Conservation (phyloP, 1,140 invertebrate genomes). For the Anastatus disparis region DNA sequence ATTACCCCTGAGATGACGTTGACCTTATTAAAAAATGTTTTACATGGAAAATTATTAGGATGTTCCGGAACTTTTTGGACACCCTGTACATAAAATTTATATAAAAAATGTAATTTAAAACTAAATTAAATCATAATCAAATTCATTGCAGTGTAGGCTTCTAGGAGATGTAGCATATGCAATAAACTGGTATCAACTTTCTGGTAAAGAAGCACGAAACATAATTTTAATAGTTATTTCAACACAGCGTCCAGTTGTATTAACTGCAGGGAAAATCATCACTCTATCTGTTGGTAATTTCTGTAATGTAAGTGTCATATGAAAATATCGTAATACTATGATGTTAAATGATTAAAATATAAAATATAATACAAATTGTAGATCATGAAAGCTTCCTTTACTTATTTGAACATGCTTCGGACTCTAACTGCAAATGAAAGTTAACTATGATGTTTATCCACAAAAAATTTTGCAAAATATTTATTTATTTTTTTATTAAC, state of each 20-base stretch:
- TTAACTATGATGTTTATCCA: too few relatives aligned
- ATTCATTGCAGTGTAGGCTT: slow-evolving; percentile 20
- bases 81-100: too few relatives aligned
- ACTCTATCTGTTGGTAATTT: slow-evolving; percentile 28
- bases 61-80: too few relatives aligned
- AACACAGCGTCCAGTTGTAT: slow-evolving; percentile 7
- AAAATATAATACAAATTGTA: slow-evolving; percentile 20
- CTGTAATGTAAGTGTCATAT: slow-evolving; percentile 34
- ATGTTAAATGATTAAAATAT: background rate
- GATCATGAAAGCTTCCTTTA: slow-evolving; percentile 40
- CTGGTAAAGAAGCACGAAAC: background rate
- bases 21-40: too few relatives aligned
- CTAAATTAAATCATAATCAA: too few relatives aligned
- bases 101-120: too few relatives aligned
- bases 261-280: slow-evolving; percentile 38
- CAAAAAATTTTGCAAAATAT: too few relatives aligned
- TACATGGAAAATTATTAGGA: too few relatives aligned
- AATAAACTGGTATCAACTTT: slow-evolving; percentile 33
- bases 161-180: slow-evolving; percentile 23
- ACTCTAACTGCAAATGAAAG: slow-evolving; percentile 67
- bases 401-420: slow-evolving; percentile 45
- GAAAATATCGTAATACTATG: background rate
- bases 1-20: too few relatives aligned
- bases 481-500: too few relatives aligned
- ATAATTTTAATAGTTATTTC: slow-evolving; percentile 23